Evolutionary conservation across 2,797 vertebrate species (phyloP).

Genomic region (Percopsis omiscomaycus): DNA sequence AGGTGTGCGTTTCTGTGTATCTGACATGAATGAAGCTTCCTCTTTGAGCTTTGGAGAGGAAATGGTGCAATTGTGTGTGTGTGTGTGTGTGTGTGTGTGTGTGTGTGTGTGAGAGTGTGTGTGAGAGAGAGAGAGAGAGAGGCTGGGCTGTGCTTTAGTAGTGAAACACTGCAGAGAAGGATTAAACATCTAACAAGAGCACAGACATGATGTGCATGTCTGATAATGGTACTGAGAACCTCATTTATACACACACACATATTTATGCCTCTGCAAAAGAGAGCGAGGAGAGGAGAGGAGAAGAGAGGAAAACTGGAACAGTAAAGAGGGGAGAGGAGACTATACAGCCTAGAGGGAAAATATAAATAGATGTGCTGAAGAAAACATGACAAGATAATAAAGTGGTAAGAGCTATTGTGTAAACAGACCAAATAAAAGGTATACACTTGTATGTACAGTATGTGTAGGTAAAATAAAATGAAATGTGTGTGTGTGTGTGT

Average conservation of each 20-base stretch:
- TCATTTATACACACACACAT: conserved; percentile 32
- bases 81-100: not conserved
- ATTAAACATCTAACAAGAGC: conserved; percentile 52
- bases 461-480: not conserved
- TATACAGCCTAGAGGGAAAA: not conserved
- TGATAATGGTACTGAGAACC: conserved; percentile 52
- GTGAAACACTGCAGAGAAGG: conserved; percentile 29
- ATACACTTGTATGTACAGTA: not conserved
- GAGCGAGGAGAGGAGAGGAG: conserved; percentile 34
- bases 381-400: not conserved
- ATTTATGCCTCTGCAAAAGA: conserved; percentile 57
- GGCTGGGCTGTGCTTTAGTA: not conserved
- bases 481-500: not conserved
- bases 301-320: conserved; percentile 20
- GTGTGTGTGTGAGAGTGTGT: not conserved
- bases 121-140: not conserved
- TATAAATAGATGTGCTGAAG: not conserved
- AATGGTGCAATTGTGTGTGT: conserved; percentile 27
- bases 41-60: conserved; percentile 39
- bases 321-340: conserved; percentile 15
- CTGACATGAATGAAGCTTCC: conserved; percentile 47
- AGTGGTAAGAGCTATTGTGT: not conserved
- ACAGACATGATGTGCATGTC: conserved; percentile 52
- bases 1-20: conserved; percentile 27
- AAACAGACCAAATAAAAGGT: conserved; percentile 3